Evolutionary conservation across 2,113 vertebrate species (phyloP).

Genomic region (Cynoglossus semilaevis): DNA sequence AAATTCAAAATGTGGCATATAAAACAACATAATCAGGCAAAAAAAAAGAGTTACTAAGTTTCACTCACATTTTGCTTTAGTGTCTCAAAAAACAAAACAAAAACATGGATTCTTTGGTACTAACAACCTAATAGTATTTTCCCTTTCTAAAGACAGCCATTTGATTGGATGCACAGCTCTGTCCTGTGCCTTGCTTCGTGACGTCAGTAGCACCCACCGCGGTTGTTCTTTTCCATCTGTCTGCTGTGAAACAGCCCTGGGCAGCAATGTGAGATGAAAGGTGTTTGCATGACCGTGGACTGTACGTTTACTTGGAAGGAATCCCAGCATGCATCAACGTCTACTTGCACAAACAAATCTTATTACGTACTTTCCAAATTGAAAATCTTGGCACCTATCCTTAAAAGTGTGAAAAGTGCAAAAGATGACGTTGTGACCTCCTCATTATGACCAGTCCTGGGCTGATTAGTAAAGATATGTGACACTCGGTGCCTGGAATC

Average conservation of each 20-base stretch:
- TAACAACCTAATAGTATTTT: too few species aligned
- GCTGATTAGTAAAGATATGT: constrained; percentile 47
- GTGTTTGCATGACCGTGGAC: constrained; percentile 42
- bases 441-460: constrained; percentile 7
- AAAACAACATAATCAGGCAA: too few species aligned
- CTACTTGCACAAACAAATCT: constrained; percentile 22
- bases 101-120: too few species aligned
- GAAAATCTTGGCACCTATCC: background rate
- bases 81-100: too few species aligned
- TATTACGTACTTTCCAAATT: constrained; percentile 2
- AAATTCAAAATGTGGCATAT: too few species aligned
- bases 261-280: constrained; percentile 54
- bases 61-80: too few species aligned
- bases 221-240: constrained; percentile 65
- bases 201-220: constrained; percentile 61
- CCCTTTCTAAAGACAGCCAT: constrained; percentile 45
- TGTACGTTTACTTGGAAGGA: constrained; percentile 42
- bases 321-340: constrained; percentile 11
- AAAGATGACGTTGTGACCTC: constrained; percentile 15
- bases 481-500: constrained; percentile 30
- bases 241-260: constrained; percentile 59
- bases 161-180: constrained; percentile 33
- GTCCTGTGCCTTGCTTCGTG: constrained; percentile 58
- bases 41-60: too few species aligned
- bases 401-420: constrained; percentile 6